These are phyloP conservation scores for Hermaeophaga mercurialis DNA, from an alignment of 2,888 invertebrate species.

Conservation along the genomic window DNA sequence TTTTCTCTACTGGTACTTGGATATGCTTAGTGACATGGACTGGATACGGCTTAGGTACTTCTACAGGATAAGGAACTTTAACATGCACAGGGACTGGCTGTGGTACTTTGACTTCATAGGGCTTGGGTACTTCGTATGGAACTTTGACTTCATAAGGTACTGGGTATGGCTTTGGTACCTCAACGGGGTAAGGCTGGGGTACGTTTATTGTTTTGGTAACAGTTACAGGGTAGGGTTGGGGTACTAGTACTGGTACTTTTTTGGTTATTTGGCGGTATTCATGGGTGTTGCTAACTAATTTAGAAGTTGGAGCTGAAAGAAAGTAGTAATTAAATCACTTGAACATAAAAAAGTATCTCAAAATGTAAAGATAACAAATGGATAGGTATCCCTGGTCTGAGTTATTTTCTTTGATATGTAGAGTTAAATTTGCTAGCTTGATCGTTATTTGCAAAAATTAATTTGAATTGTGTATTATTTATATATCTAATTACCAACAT, in stretches of 20 bases:
- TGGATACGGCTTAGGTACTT: conserved; percentile 48
- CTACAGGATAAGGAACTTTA: conserved; percentile 37
- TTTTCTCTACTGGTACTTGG: conserved; percentile 43
- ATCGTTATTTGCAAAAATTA: too few relatives aligned
- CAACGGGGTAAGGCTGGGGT: conserved; percentile 45
- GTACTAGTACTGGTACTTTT: conserved; percentile 41
- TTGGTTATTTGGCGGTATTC: conserved; percentile 33
- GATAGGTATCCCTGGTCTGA: too few relatives aligned
- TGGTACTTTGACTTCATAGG: conserved; percentile 44
- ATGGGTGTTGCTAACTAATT: conserved; percentile 29
- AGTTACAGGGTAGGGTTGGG: conserved; percentile 37
- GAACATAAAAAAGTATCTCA: too few relatives aligned
- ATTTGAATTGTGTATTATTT: too few relatives aligned
- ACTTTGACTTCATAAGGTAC: conserved; percentile 40
- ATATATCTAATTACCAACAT: too few relatives aligned
- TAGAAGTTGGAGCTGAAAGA: conserved; percentile 4
- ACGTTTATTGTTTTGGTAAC: conserved; percentile 40
- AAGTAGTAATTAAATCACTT: too few relatives aligned
- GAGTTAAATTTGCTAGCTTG: too few relatives aligned
- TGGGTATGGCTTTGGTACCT: conserved; percentile 40
- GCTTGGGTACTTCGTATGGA: conserved; percentile 47
- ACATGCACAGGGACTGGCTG: conserved; percentile 40
- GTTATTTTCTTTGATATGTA: too few relatives aligned
- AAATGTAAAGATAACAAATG: too few relatives aligned
- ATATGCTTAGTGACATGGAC: conserved; percentile 41